phyloP scores from a whole-genome alignment of 2,888 invertebrate genomes.

The Agrotis clavis region DNA sequence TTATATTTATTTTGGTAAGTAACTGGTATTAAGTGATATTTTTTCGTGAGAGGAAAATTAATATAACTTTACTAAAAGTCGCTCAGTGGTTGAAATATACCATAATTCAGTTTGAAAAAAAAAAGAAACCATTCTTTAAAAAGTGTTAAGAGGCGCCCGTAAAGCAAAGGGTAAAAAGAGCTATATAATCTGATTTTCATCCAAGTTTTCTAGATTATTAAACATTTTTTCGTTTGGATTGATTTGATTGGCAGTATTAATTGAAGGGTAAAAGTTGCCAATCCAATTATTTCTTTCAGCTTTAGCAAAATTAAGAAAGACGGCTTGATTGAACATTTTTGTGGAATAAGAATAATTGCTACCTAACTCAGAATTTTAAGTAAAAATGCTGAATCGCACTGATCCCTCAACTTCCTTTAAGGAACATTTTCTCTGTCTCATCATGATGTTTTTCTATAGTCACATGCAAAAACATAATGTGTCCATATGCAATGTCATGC shows the following conservation, averaged over 20 bases:
- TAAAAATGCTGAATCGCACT: not conserved
- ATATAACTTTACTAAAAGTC: no score
- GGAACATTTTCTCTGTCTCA: not conserved
- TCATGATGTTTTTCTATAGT: not conserved
- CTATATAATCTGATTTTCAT: constrained; percentile 5
- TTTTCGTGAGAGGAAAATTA: not conserved
- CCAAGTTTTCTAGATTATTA: not conserved
- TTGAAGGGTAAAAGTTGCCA: constrained; percentile 16
- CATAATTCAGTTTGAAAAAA: no score
- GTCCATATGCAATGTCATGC: not conserved
- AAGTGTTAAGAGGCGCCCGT: no score
- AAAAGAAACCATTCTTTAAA: no score
- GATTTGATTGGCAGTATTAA: constrained; percentile 19
- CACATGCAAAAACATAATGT: constrained; percentile 12
- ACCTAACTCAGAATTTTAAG: not conserved
- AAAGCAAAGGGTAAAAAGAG: no score
- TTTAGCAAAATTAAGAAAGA: not conserved
- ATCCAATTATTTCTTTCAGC: not conserved
- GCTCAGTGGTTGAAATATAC: no score
- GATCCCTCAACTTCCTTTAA: not conserved
- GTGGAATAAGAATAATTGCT: not conserved
- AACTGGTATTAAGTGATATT: not conserved
- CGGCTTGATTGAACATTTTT: not conserved
- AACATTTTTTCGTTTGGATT: constrained; percentile 1
- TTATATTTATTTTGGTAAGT: constrained; percentile 22